Percentiles rank a stretch among this genome's conserved stretches.
Evolutionary conservation across 2,113 vertebrate species (phyloP).

Genomic region (Trochalopteron elliotii): DNA sequence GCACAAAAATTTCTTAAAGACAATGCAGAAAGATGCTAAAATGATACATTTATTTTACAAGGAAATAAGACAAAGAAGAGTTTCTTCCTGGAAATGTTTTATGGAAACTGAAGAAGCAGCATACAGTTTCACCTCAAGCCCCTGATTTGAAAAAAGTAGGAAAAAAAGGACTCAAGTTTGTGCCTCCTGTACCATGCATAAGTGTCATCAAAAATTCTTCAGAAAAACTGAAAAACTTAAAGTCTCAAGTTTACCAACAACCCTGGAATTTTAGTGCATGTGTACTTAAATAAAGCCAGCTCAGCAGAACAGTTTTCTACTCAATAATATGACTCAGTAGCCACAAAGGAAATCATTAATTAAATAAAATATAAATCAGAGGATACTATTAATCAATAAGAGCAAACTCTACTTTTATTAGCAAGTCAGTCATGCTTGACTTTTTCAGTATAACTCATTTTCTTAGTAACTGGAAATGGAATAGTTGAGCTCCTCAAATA

Average conservation of each 20-base stretch:
- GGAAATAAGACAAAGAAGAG: not conserved
- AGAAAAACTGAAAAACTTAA: not conserved
- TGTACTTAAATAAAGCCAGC: not conserved
- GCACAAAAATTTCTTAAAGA: not conserved
- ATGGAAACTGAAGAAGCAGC: not conserved
- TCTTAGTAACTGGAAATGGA: not conserved
- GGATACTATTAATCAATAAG: not conserved
- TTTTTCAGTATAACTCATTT: not conserved
- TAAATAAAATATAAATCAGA: not conserved
- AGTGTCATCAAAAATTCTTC: not conserved
- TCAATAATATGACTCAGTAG: not conserved
- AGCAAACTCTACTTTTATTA: not conserved
- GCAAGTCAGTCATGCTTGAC: accelerated
- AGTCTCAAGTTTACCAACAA: not conserved
- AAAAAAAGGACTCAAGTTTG: not conserved
- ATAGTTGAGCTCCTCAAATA: not conserved
- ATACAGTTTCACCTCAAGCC: not conserved
- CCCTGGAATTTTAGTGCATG: not conserved
- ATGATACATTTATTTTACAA: not conserved
- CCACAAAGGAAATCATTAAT: not conserved
- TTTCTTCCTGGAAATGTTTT: not conserved
- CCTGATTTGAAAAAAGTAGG: not conserved
- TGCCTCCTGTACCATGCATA: not conserved
- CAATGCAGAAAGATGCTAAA: not conserved
- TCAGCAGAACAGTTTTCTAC: not conserved